phyloP scores from a whole-genome alignment of 2,113 vertebrate genomes.

The Gavia stellata region DNA sequence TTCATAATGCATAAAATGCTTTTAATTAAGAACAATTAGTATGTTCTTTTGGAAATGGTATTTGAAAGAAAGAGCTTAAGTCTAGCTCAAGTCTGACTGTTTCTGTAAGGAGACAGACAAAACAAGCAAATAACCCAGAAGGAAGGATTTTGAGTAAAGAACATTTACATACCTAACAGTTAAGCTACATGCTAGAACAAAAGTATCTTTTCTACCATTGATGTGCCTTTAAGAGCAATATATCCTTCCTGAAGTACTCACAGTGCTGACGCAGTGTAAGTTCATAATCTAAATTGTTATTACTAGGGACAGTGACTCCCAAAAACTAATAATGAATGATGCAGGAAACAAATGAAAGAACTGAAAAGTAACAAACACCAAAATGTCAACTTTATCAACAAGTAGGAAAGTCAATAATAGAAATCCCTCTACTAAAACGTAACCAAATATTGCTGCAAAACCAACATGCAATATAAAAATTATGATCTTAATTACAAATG shows the following conservation, averaged over 20 bases:
- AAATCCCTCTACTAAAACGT: background rate
- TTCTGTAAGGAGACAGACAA: background rate
- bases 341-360: background rate
- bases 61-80: background rate
- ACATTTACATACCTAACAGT: background rate
- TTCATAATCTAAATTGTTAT: background rate
- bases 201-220: background rate
- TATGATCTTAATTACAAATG: background rate
- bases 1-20: background rate
- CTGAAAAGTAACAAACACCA: background rate
- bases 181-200: background rate
- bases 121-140: background rate
- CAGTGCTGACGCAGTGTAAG: background rate
- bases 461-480: background rate
- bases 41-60: background rate
- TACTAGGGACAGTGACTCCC: background rate
- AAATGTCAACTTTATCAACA: background rate
- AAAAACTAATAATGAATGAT: background rate
- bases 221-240: background rate
- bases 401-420: background rate
- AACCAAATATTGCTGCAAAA: background rate
- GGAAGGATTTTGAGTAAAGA: background rate
- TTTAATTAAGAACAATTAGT: background rate
- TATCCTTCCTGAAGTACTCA: background rate
- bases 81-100: background rate